Evolutionary conservation across 2,113 vertebrate species (phyloP), one percentile per base, ranked within the genome.

Genomic region (Rhinolophus ferrumequinum): DNA sequence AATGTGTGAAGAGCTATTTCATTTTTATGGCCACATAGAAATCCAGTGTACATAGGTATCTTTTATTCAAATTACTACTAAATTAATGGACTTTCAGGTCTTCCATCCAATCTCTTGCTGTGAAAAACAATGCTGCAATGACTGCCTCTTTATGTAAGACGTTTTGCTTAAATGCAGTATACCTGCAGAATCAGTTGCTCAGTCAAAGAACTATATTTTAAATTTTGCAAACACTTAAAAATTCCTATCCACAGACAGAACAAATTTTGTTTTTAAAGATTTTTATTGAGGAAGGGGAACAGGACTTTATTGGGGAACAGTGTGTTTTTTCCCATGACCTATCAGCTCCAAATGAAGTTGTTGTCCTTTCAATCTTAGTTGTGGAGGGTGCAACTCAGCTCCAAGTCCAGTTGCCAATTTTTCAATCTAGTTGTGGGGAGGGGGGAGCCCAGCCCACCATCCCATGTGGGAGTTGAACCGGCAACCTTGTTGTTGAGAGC

Each of bases 151-250:
- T 35, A 73, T 3, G 6, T 21, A 84, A 62, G 33, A 73, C 11
- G n/a, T 50, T 81, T 90, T 73, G 70, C 44, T 90, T 52, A 89
- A 90, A 21, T 90, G 1, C 5, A 95, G 15, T 82, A 90, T 28
- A 41, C 10, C 33, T 82, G 26, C 15, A 94, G 58, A 16, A 80
- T 84, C 50, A 80, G 70, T 6, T 79, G 54, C 21, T n/a, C 54
- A 21, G 79, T 75, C 56, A 86, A 21, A 80, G 26, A 35, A 56
- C 50, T 44, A 16, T 58, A 38, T 60, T 85, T 84, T 41, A 64
- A 92, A 38, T 72, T 67, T 64, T 94, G 28, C 24, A 66, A 87
- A 79, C 56, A 89, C 50, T 95, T 77, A 41, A 73, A 96, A 95
- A 69, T 33, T 89, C 22, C 58, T 90, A 66, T 24, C 54, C 41